Conservation (phyloP, 92 coral and sea anemone species). For the Porites cylindrica region DNA sequence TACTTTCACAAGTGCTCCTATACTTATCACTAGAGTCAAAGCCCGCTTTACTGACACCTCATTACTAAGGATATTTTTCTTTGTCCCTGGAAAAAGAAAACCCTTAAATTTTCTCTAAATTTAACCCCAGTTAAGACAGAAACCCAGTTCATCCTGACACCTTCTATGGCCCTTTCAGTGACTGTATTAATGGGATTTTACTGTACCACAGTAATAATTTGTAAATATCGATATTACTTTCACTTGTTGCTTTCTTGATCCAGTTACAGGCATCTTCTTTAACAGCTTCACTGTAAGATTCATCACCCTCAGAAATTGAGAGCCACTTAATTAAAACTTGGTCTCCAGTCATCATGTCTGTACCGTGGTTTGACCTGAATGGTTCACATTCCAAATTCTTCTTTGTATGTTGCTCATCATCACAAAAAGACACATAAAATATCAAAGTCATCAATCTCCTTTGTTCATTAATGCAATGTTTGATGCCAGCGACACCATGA, state of each 20-base stretch:
- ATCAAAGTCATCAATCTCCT: constrained; percentile 46
- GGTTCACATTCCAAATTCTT: constrained; percentile 1
- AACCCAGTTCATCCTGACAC: too few relatives aligned
- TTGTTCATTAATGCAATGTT: constrained; percentile 23
- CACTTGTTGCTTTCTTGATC: constrained; percentile 20
- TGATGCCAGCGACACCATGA: constrained; percentile 67
- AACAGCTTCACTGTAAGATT: constrained; percentile 13
- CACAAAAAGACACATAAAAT: constrained; percentile 41
- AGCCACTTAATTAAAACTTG: constrained; percentile 19
- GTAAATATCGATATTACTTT: not conserved
- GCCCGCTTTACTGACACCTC: too few relatives aligned
- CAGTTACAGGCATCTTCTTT: constrained; percentile 44
- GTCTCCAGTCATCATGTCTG: not conserved
- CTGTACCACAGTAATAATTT: too few relatives aligned
- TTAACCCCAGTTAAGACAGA: too few relatives aligned
- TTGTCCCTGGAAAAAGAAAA: too few relatives aligned
- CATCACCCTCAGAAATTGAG: not conserved
- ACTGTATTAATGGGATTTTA: too few relatives aligned
- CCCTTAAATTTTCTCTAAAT: too few relatives aligned
- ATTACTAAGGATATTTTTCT: too few relatives aligned
- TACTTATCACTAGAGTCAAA: too few relatives aligned
- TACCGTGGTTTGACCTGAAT: not conserved
- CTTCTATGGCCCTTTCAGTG: too few relatives aligned
- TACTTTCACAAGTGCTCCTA: too few relatives aligned
- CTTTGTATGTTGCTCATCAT: constrained; percentile 9